These are phyloP conservation scores for Eupithecia vulgata DNA, from an alignment of 2,888 invertebrate genomes.

Conservation along the genomic window DNA sequence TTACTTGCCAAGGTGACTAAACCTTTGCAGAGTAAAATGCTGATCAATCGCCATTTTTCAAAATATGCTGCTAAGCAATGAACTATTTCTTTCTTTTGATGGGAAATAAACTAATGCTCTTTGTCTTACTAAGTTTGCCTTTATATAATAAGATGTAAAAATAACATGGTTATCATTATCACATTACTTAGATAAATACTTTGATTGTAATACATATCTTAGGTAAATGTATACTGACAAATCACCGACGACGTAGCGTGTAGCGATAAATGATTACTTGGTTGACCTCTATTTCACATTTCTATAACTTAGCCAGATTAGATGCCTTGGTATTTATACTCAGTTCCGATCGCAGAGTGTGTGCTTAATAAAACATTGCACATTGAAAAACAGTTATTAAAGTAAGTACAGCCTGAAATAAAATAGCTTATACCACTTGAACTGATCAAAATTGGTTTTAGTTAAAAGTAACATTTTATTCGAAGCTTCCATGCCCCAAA, in stretches of 20 bases:
- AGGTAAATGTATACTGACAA: not conserved
- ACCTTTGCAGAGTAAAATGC: not conserved
- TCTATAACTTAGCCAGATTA: conserved; percentile 11
- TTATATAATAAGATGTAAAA: not conserved
- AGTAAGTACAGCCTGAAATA: not conserved
- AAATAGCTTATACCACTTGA: not conserved
- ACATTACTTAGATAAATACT: not conserved
- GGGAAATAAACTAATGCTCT: not conserved
- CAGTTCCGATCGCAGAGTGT: conserved; percentile 10
- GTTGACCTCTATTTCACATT: conserved; percentile 36
- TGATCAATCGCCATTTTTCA: not conserved
- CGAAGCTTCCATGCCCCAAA: not conserved
- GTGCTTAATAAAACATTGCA: conserved; percentile 14
- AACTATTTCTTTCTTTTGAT: not conserved
- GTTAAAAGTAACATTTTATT: no score
- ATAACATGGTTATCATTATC: no score
- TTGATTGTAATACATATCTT: no score
- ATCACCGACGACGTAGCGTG: not conserved
- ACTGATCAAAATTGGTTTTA: not conserved
- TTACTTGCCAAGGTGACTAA: not conserved
- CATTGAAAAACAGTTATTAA: conserved; percentile 10
- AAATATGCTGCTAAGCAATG: not conserved
- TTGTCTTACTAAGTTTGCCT: not conserved
- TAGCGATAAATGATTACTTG: not conserved
- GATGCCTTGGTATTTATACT: conserved; percentile 29